Conservation (phyloP, 2,888 invertebrate species). For the Drosophila fulvimacula region DNA sequence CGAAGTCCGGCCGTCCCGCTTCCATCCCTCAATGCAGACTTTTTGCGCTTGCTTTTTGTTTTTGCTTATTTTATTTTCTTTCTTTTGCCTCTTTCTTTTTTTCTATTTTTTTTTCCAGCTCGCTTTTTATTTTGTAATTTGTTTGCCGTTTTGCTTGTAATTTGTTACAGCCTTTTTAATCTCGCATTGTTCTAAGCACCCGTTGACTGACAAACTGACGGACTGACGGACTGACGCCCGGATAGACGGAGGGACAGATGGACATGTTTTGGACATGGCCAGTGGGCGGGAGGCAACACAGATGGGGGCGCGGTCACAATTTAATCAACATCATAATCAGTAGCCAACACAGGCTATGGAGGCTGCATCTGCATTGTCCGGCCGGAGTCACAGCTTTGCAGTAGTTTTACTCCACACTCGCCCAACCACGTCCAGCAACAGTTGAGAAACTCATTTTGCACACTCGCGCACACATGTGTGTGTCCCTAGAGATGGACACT, state of each 20-base stretch:
- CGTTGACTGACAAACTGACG: constrained; percentile 64
- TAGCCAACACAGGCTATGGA: constrained; percentile 38
- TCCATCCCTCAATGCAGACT: constrained; percentile 4
- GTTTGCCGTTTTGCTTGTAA: constrained; percentile 77
- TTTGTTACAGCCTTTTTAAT: constrained; percentile 78
- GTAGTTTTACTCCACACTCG: constrained; percentile 38
- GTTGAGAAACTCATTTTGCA: constrained; percentile 65
- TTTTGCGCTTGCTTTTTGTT: constrained; percentile 44
- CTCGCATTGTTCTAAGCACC: constrained; percentile 75
- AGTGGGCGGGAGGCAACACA: constrained; percentile 9
- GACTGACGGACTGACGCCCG: constrained; percentile 31
- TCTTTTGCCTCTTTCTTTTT: neutral
- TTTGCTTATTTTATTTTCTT: constrained; percentile 7
- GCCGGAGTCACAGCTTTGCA: constrained; percentile 29
- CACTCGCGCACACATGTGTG: constrained; percentile 34
- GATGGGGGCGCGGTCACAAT: constrained; percentile 55
- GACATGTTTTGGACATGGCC: constrained; percentile 21
- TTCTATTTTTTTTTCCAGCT: constrained; percentile 7
- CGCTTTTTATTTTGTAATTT: constrained; percentile 66
- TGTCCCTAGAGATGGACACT: constrained; percentile 43
- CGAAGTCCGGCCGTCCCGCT: neutral
- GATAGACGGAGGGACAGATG: neutral
- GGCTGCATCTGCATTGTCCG: constrained; percentile 62
- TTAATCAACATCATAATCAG: constrained; percentile 77
- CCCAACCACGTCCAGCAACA: constrained; percentile 29